Evolutionary conservation across 2,797 vertebrate species (phyloP).

Genomic region (Channallabes apus): DNA sequence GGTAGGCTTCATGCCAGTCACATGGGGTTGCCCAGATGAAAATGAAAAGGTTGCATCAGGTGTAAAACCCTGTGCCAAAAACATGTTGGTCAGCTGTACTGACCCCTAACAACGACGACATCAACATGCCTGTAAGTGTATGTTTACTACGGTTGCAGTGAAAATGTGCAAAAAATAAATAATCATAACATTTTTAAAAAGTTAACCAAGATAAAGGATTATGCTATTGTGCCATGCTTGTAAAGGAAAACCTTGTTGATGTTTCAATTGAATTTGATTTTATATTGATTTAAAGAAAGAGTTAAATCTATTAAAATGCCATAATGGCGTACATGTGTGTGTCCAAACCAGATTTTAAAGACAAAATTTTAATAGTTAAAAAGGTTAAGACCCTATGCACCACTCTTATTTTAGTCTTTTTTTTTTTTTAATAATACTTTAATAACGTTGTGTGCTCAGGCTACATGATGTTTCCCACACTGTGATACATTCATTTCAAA

Average conservation of each 20-base stretch:
- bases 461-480: neutral
- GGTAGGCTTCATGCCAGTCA: too few species aligned
- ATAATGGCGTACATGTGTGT: too few species aligned
- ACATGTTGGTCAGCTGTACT: too few species aligned
- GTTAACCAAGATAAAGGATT: neutral
- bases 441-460: neutral
- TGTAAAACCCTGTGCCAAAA: too few species aligned
- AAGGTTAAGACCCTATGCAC: neutral
- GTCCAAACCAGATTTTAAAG: neutral
- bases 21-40: too few species aligned
- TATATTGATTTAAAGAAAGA: neutral
- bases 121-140: neutral
- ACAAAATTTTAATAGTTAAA: neutral
- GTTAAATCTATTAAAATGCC: neutral
- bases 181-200: neutral
- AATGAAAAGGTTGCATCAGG: too few species aligned
- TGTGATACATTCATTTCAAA: neutral
- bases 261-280: neutral
- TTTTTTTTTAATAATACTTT: neutral
- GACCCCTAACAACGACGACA: too few species aligned
- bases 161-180: neutral
- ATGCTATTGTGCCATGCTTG: neutral
- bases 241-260: neutral
- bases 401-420: neutral
- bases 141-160: neutral